Evolutionary conservation across 2,888 invertebrate species (phyloP).

Genomic region (Oscheius sp.): DNA sequence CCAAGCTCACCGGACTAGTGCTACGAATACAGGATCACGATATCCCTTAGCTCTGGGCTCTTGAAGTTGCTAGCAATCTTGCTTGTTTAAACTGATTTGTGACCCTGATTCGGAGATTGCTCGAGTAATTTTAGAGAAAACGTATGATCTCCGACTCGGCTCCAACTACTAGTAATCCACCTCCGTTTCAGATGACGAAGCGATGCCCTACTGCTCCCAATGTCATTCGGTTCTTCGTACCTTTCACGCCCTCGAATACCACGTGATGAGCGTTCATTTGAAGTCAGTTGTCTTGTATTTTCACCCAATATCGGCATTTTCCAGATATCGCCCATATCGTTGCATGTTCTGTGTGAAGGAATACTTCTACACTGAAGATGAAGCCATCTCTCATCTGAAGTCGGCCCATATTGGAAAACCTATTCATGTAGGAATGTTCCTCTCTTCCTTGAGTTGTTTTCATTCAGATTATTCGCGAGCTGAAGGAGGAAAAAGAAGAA

Average conservation of each 20-base stretch:
- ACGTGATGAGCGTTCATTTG: conserved; percentile 46
- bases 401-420: conserved; percentile 35
- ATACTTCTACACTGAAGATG: conserved; percentile 52
- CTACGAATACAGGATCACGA: too few species aligned
- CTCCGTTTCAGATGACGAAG: conserved; percentile 37
- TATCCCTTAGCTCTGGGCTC: too few species aligned
- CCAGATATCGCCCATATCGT: conserved; percentile 50
- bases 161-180: too few species aligned
- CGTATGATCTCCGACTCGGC: too few species aligned
- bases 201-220: conserved; percentile 45
- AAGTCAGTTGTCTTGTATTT: conserved; percentile 38
- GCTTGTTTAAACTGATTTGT: too few species aligned
- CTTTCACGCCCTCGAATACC: conserved; percentile 54
- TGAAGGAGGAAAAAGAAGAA: conserved; percentile 40
- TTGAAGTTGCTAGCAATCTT: too few species aligned
- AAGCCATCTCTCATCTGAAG: conserved; percentile 47
- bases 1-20: too few species aligned
- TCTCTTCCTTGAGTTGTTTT: background rate
- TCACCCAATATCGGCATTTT: background rate
- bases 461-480: conserved; percentile 38
- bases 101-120: too few species aligned
- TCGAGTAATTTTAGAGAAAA: too few species aligned
- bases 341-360: conserved; percentile 52
- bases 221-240: conserved; percentile 50
- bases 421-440: conserved; percentile 13